These are phyloP conservation scores for Euproctis similis DNA, from an alignment of 2,888 invertebrate genomes.

Conservation along the genomic window DNA sequence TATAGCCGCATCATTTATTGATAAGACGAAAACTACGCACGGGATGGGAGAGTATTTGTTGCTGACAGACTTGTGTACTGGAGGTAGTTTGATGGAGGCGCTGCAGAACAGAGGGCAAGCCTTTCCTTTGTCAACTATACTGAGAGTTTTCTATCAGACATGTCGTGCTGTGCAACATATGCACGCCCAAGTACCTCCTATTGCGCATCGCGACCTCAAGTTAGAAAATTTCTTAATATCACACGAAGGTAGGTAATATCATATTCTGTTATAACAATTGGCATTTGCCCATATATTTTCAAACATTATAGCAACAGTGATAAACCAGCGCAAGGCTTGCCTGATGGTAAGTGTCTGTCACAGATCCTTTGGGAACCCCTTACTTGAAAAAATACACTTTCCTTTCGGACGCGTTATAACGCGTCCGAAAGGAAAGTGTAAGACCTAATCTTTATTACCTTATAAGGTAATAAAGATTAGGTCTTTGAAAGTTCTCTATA, in stretches of 20 bases:
- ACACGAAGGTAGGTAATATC: slow-evolving; percentile 76
- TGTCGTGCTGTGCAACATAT: slow-evolving; percentile 93
- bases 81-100: slow-evolving; percentile 83
- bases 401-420: too few relatives aligned
- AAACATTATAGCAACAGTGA: too few relatives aligned
- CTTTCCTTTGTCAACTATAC: slow-evolving; percentile 81
- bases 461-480: too few relatives aligned
- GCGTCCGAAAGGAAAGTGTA: too few relatives aligned
- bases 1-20: slow-evolving; percentile 87
- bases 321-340: too few relatives aligned
- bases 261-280: too few relatives aligned
- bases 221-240: slow-evolving; percentile 95
- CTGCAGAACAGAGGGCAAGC: slow-evolving; percentile 76
- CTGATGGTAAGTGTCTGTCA: too few relatives aligned
- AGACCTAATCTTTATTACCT: too few relatives aligned
- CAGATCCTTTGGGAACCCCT: too few relatives aligned
- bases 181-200: slow-evolving; percentile 92
- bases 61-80: slow-evolving; percentile 94
- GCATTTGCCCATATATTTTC: too few relatives aligned
- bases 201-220: slow-evolving; percentile 97
- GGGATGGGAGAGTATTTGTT: slow-evolving; percentile 93
- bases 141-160: slow-evolving; percentile 93
- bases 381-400: too few relatives aligned
- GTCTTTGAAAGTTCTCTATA: too few relatives aligned
- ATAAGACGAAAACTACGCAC: slow-evolving; percentile 85